Base-by-base conservation (phyloP, 2,888 invertebrate species). In the Miltochrista miniata region DNA sequence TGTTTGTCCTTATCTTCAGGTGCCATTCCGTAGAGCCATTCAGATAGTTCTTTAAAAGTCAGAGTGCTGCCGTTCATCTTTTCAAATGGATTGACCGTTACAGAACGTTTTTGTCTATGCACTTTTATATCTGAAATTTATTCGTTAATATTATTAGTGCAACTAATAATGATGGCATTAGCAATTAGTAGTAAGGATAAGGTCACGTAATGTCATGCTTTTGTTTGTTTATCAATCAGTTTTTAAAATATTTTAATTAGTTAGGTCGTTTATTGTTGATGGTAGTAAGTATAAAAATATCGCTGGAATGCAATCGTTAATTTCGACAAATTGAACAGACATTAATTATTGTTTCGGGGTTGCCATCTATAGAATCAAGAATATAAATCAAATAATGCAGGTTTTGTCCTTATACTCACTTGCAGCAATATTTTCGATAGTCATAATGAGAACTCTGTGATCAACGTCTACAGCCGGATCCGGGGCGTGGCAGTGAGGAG, bases 1-100 rank as follows among this genome's bases (percentile, higher is more conserved):
- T 5, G n/a, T 1, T 5, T 8, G 7, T 38, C 15, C 18, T 18
- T 38, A 11, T n/a, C 7, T 38, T 24, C 38, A 5, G 58, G 57
- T 18, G 59, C 61, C 2, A 44, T 54, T 10, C 62, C 76, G 39
- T 76, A 76, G 38, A 78, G 48, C 79, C 80, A 80, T 37, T 75
- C 64, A 0, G 72, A 52, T 18, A 78, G 51, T 14, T 79, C 64
- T 13, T 63, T 61, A 12, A 68, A 54, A 0, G 52, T 60, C 1
- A 71, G 33, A 42, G 58, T 57, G 10, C 45, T 58, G 0, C 34
- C 7, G n/a, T 24, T 49, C 11, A 11, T 4, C 9, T 42, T 47
- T 4, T 34, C 42, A 31, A 30, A 36, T 2, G 48, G 41, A 10
- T 51, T 54, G 9, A 54, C 24, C 1, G 42, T 54, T 7, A 56